Conservation (phyloP, 2,888 invertebrate species). For the Dicranocentrus wangi region DNA sequence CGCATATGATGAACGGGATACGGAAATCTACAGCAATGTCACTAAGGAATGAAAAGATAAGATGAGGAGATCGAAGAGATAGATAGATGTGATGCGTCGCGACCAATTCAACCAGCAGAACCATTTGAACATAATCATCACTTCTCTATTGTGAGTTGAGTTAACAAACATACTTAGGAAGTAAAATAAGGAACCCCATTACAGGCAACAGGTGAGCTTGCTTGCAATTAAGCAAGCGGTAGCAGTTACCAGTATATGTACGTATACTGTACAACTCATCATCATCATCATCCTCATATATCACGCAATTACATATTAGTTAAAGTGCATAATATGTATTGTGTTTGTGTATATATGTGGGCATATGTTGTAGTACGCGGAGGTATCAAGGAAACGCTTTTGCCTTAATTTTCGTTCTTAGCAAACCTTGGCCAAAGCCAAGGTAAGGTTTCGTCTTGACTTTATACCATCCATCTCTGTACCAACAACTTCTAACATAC, state of each 20-base stretch:
- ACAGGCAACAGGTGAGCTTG: no score
- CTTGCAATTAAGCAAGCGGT: no score
- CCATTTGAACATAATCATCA: no score
- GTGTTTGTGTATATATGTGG: neutral
- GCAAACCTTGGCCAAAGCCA: slow-evolving; percentile 55
- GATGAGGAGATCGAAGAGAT: no score
- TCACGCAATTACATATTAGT: neutral
- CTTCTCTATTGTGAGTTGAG: no score
- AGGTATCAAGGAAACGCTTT: slow-evolving; percentile 47
- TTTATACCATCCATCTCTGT: neutral
- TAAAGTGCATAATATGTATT: neutral
- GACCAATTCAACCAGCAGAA: no score
- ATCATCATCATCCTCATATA: neutral
- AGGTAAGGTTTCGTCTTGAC: slow-evolving; percentile 31
- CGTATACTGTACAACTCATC: neutral
- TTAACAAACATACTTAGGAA: no score
- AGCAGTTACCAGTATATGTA: no score
- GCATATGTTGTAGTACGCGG: no score
- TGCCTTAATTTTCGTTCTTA: slow-evolving; percentile 51
- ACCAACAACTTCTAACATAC: no score
- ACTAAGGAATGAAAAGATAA: slow-evolving; percentile 9
- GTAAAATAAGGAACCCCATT: no score
- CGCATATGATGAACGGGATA: neutral
- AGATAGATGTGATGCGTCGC: no score
- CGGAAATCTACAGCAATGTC: slow-evolving; percentile 49